Evolutionary conservation across 2,797 vertebrate species (phyloP).

Genomic region (Micrastur ruficollis): DNA sequence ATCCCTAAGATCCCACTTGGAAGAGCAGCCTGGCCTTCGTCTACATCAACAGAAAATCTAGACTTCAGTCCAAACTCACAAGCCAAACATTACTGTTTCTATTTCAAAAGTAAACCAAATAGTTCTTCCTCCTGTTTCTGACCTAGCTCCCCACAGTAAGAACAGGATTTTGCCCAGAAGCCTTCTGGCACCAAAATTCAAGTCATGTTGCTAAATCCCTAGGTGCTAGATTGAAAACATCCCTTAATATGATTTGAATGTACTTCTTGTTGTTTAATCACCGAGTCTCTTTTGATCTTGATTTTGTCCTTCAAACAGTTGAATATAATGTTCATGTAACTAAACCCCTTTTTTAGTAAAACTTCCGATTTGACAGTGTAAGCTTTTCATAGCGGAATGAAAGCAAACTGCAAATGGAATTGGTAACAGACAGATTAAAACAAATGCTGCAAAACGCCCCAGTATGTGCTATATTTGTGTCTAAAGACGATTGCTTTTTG

Average conservation of each 20-base stretch:
- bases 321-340: neutral
- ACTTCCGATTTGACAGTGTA: neutral
- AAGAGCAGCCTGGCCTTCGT: neutral
- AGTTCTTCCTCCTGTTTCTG: neutral
- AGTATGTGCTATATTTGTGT: neutral
- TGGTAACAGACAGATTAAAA: neutral
- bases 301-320: constrained; percentile 43
- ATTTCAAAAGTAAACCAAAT: neutral
- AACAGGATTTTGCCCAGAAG: neutral
- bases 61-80: neutral
- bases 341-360: neutral
- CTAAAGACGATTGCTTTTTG: neutral
- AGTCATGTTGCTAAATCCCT: constrained; percentile 8
- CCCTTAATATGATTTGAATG: neutral
- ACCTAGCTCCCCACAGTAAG: neutral
- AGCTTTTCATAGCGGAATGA: constrained; percentile 19
- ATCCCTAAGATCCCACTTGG: neutral
- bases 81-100: neutral
- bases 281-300: neutral
- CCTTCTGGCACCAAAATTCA: neutral
- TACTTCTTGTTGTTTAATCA: neutral
- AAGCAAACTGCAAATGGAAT: neutral
- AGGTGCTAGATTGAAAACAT: constrained; percentile 1
- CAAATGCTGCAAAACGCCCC: neutral
- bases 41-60: neutral